Conservation (phyloP, 1,140 invertebrate genomes). For the Drosophila hydei region DNA sequence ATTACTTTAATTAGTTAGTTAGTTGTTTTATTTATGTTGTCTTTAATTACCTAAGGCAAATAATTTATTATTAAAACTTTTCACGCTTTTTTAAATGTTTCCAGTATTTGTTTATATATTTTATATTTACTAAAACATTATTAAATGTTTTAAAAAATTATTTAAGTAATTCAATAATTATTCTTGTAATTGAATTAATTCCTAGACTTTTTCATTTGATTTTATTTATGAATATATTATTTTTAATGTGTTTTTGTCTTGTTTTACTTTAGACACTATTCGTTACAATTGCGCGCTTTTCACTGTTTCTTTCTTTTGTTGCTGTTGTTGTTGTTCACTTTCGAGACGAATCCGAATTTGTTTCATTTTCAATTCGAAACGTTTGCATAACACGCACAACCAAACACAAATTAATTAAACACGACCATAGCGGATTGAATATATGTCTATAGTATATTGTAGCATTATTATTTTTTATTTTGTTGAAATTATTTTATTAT, state of each 20-base stretch:
- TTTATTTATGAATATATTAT: background rate
- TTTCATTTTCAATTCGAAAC: slow-evolving; percentile 45
- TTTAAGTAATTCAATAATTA: no score
- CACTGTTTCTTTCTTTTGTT: background rate
- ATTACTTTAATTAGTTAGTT: no score
- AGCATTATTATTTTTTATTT: slow-evolving; percentile 11
- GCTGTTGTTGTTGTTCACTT: slow-evolving; percentile 29
- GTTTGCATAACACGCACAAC: slow-evolving; percentile 79
- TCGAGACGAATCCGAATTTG: slow-evolving; percentile 37
- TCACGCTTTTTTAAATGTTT: background rate
- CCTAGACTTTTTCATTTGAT: background rate
- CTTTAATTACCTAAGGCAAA: background rate
- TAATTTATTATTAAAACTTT: background rate
- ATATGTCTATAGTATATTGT: background rate
- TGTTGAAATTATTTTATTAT: background rate
- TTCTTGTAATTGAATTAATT: background rate
- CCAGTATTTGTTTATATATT: background rate
- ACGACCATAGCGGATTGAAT: background rate
- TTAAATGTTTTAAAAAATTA: slow-evolving; percentile 1
- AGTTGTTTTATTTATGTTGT: no score
- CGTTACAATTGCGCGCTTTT: slow-evolving; percentile 26
- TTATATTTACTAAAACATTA: no score
- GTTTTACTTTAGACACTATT: slow-evolving; percentile 25
- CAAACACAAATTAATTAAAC: slow-evolving; percentile 32
- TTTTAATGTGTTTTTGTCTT: background rate